phyloP scores from a whole-genome alignment of 2,113 vertebrate species.

The Fukomys damarensis region DNA sequence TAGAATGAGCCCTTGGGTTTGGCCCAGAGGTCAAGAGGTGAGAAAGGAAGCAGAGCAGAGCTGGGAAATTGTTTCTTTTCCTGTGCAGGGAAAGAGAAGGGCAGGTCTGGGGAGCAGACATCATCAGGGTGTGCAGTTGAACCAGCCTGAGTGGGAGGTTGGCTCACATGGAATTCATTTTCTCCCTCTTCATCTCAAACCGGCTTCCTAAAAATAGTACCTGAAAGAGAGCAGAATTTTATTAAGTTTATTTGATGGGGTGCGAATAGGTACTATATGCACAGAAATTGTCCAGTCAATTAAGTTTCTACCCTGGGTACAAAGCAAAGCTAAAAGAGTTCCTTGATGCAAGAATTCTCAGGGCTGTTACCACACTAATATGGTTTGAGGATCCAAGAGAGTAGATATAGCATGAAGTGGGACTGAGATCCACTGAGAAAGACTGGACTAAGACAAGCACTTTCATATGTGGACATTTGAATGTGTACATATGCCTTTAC shows the following conservation, averaged over 20 bases:
- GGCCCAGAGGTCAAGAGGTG: background rate
- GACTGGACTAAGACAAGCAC: background rate
- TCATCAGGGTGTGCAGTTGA: fast-evolving
- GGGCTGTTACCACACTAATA: background rate
- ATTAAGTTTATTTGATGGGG: background rate
- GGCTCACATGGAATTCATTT: background rate
- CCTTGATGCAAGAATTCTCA: background rate
- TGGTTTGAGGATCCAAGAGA: background rate
- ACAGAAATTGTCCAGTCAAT: background rate
- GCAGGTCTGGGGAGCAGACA: background rate
- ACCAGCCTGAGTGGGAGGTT: fast-evolving
- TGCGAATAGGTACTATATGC: background rate
- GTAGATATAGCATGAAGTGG: background rate
- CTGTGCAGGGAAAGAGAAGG: background rate
- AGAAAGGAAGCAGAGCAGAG: background rate
- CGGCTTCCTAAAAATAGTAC: background rate
- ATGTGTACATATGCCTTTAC: background rate
- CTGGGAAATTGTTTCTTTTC: background rate
- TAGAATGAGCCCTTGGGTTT: background rate
- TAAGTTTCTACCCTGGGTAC: background rate
- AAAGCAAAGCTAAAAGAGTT: background rate
- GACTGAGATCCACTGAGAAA: background rate
- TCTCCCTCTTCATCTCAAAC: background rate
- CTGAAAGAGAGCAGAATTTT: background rate
- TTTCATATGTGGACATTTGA: background rate